Evolutionary conservation across 2,888 invertebrate species (phyloP).

Genomic region (Himalopsyche tibetana): DNA sequence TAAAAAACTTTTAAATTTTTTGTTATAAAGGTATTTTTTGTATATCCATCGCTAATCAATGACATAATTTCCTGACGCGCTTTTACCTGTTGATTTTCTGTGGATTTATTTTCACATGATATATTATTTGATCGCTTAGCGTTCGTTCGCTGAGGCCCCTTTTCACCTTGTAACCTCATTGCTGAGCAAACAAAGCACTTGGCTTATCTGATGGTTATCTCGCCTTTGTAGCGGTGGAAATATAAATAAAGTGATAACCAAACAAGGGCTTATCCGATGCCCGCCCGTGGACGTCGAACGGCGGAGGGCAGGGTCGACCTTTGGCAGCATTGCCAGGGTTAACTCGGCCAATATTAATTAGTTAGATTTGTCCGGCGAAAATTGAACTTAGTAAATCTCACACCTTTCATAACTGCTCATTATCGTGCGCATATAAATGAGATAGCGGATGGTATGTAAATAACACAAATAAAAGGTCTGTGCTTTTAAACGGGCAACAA

Average conservation of each 20-base stretch:
- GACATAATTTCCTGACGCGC: not conserved
- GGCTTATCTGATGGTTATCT: constrained; percentile 24
- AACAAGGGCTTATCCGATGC: constrained; percentile 34
- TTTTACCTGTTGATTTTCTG: not conserved
- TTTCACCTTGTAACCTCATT: constrained; percentile 30
- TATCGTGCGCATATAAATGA: too few relatives aligned
- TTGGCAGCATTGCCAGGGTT: constrained; percentile 2
- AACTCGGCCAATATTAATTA: not conserved
- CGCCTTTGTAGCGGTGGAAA: constrained; percentile 27
- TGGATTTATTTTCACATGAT: not conserved
- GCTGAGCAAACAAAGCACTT: constrained; percentile 21
- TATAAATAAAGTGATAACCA: constrained; percentile 26
- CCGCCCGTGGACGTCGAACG: constrained; percentile 4
- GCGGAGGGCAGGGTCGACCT: constrained; percentile 1
- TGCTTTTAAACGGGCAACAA: too few relatives aligned
- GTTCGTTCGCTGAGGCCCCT: not conserved
- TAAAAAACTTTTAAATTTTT: too few relatives aligned
- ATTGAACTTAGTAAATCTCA: too few relatives aligned
- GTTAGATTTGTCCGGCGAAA: too few relatives aligned
- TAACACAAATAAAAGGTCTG: too few relatives aligned
- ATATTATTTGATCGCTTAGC: not conserved
- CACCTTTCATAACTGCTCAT: too few relatives aligned
- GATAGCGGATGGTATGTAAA: too few relatives aligned
- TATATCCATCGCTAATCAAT: not conserved
- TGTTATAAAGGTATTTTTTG: not conserved